Evolutionary conservation across 2,888 invertebrate genomes (phyloP), one percentile per base, ranked within the genome.

Genomic region (Temnothorax rugatulus): DNA sequence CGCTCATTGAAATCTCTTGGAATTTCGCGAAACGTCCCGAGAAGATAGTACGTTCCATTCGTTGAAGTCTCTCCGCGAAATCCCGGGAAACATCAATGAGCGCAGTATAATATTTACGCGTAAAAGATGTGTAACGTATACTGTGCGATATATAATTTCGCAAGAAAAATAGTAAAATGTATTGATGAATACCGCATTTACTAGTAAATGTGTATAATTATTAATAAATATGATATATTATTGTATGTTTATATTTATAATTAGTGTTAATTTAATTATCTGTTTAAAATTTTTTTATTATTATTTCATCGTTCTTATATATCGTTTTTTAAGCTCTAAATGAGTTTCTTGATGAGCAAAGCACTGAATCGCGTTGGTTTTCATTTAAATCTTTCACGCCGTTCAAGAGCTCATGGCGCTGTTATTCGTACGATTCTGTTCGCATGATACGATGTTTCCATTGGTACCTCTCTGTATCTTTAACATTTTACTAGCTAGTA

Each of bases 401-500:
- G 29, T 15, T 66, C 29, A 54, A 54, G 13, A 52, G 41, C n/a
- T 64, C 18, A 4, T 25, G 38, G 3, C 38, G 18, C 25, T 41
- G 52, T 66, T 66, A 41, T 13, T 52, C 9, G 52, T 66, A 52
- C 52, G 50, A 18, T 52, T 52, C n/a, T 76, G 25, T 41, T 29
- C n/a, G 29, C 2, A 15, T 13, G 41, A 66, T 77, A 77, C 41
- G 25, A 76, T 4, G 5, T 38, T 66, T 77, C 9, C 41, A 44
- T 15, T 54, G 29, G 15, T 44, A 38, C 9, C 15, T 83, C 9
- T 74, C 66, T 69, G 83, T 52, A 74, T 71, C 57, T 50, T 82
- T 41, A 47, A 64, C 57, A 73, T 63, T 74, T 83, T 86, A 85
- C 77, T 83, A n/a, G 9, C 2, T n/a, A n/a, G 44, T 50, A 69